Evolutionary conservation across 2,113 vertebrate genomes (phyloP).

Genomic region (Onychorhynchus coronatus): DNA sequence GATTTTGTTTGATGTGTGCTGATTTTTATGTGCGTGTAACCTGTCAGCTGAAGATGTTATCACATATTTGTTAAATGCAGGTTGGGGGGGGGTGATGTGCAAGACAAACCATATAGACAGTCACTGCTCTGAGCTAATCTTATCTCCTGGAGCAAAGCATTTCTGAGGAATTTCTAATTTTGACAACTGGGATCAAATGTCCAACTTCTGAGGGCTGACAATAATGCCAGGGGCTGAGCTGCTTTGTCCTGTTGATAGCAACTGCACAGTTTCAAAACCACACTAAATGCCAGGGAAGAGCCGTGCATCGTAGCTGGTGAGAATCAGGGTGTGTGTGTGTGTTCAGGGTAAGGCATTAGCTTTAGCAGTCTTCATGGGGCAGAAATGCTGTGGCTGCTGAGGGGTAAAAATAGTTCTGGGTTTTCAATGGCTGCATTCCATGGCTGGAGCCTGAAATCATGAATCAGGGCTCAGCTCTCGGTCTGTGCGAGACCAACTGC

Average conservation of each 20-base stretch:
- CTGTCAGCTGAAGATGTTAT: not conserved
- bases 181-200: constrained; percentile 39
- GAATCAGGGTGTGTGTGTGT: not conserved
- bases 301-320: not conserved
- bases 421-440: constrained; percentile 70
- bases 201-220: constrained; percentile 52
- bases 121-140: constrained; percentile 29
- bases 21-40: not conserved
- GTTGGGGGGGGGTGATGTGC: not conserved
- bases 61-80: not conserved
- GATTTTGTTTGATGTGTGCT: accelerated
- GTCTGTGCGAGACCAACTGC: not conserved
- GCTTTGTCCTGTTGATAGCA: constrained; percentile 65
- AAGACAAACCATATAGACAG: not conserved
- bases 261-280: not conserved
- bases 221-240: constrained; percentile 30
- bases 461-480: constrained; percentile 51
- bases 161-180: constrained; percentile 59
- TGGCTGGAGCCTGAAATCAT: constrained; percentile 62
- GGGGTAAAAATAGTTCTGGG: constrained; percentile 69
- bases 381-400: constrained; percentile 59
- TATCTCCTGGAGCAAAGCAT: constrained; percentile 10
- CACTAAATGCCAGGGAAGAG: constrained; percentile 25
- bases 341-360: constrained; percentile 30
- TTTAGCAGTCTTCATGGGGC: constrained; percentile 40